Conservation (phyloP, 2,797 vertebrate species). For the Danio albolineatus region DNA sequence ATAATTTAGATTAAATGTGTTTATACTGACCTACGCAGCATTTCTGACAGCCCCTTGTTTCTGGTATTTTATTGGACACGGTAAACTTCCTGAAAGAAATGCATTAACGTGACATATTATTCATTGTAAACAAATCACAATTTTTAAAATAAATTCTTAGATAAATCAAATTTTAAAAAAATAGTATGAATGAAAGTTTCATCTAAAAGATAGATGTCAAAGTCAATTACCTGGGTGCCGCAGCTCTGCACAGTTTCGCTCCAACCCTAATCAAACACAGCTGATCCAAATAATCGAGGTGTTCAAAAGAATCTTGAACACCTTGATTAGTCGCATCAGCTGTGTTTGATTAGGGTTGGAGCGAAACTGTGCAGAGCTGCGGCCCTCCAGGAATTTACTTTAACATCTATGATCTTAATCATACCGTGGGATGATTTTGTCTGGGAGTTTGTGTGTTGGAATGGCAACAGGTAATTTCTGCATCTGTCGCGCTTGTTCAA, state of each 20-base stretch:
- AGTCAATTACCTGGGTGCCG: too few relatives aligned
- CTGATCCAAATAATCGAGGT: too few relatives aligned
- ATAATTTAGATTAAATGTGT: not conserved
- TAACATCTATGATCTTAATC: not conserved
- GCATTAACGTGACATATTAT: not conserved
- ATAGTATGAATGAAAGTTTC: not conserved
- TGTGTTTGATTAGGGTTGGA: too few relatives aligned
- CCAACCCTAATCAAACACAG: too few relatives aligned
- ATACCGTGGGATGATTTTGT: conserved; percentile 92
- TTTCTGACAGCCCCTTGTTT: conserved; percentile 97
- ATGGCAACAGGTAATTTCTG: conserved; percentile 95
- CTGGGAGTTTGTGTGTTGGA: conserved; percentile 95
- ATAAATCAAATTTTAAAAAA: not conserved
- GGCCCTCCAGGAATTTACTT: too few relatives aligned
- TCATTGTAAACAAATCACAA: too few relatives aligned
- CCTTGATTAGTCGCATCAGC: too few relatives aligned
- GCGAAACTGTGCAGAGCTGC: too few relatives aligned
- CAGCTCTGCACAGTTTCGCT: too few relatives aligned
- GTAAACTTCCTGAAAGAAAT: conserved; percentile 88
- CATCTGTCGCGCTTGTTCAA: conserved; percentile 95
- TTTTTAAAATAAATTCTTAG: too few relatives aligned
- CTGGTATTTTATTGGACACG: conserved; percentile 96
- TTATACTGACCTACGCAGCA: conserved; percentile 91
- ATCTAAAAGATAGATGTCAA: not conserved
- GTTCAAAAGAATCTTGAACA: too few relatives aligned